These are phyloP conservation scores for Peromyscus nudipes DNA, from an alignment of 2,797 vertebrate genomes.

Conservation along the genomic window DNA sequence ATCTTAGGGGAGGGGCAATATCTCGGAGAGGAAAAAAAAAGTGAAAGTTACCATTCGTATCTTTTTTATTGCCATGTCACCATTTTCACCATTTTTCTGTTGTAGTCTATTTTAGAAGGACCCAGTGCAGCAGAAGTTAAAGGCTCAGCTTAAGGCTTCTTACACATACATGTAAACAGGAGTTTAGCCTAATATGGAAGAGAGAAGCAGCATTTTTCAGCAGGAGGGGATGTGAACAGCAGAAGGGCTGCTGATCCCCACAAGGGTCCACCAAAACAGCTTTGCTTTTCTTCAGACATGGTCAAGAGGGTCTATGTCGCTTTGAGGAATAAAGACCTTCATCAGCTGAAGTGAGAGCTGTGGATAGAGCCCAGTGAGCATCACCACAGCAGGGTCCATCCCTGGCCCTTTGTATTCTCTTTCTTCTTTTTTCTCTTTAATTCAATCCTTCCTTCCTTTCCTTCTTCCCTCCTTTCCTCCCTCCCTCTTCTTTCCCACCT, in stretches of 20 bases:
- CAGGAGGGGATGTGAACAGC: background rate
- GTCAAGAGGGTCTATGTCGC: background rate
- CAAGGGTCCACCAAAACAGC: background rate
- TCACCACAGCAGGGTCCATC: too few species aligned
- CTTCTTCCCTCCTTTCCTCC: background rate
- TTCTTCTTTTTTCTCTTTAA: too few species aligned
- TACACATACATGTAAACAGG: background rate
- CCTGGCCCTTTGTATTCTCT: background rate
- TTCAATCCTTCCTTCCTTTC: rapidly evolving
- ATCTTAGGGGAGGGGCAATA: background rate
- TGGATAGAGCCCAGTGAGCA: background rate
- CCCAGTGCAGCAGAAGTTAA: background rate
- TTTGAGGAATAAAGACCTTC: background rate
- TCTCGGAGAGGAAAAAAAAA: background rate
- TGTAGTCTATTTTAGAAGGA: background rate
- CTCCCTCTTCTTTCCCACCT: too few species aligned
- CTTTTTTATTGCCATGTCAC: background rate
- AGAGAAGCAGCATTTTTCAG: background rate
- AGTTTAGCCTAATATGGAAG: background rate
- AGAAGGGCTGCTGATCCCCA: too few species aligned
- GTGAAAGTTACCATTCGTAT: background rate
- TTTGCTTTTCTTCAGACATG: background rate
- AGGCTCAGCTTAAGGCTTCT: background rate
- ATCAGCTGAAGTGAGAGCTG: background rate
- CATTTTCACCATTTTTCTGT: background rate